Evolutionary conservation across 2,888 invertebrate genomes (phyloP), one percentile per base, ranked within the genome.

Genomic region (Microctonus hyperodae): DNA sequence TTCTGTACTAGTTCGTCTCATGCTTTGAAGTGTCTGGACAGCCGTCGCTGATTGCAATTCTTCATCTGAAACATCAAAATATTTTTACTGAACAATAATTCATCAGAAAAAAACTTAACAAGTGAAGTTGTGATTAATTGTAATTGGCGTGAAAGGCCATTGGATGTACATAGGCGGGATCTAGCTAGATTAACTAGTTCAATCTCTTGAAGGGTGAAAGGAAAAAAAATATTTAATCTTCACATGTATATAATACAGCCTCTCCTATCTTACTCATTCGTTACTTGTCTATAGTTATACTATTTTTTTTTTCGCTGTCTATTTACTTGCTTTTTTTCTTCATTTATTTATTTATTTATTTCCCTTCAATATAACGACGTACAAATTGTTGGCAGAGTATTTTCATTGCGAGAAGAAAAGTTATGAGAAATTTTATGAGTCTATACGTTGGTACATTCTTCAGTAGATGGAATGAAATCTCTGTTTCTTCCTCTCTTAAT

Each of bases 21-120:
- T 59, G 4, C 23, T 31, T 10, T 56, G 48, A 7, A 67, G 75
- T n/a, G 72, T 68, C 57, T 74, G 78, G 28, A 74, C 65, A 1
- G 64, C 69, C 22, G 61, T 62, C 74, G 75, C 74, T 71, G 80
- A 70, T 72, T 75, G 67, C 58, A 77, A 77, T 72, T 79, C 78
- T 28, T 72, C 75, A 66, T 75, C 79, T 72, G 79, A 72, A 79
- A 77, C 56, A 78, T 48, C 60, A 55, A 69, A 55, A 69, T 62
- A 48, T 20, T n/a, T 28, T 60, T 48, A 33, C 6, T 48, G 22
- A 56, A 33, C 11, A 56, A 57, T 7, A 64, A 23, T 51, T 0
- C 22, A 51, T 6, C 20, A 40, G n/a, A 60, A n/a, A n/a, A n/a
- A n/a, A n/a, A n/a, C n/a, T n/a, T n/a, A n/a, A n/a, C n/a, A n/a